A percentile compares a stretch with the other conserved stretches of the same genome.
Conservation (phyloP, 2,888 invertebrate genomes). For the Melieria omissa region DNA sequence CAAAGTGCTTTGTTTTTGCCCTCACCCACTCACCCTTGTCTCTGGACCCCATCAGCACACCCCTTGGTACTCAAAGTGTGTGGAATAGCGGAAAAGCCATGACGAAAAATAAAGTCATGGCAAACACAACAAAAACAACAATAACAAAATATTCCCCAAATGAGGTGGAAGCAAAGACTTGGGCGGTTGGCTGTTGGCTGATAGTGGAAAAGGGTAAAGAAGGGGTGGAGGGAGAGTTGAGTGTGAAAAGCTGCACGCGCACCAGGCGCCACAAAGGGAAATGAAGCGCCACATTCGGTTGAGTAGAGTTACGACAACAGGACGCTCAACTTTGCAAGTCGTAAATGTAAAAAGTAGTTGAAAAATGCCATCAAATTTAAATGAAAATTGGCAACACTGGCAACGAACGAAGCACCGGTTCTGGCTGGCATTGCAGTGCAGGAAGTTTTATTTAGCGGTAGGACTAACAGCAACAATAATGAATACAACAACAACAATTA, state of each 20-base stretch:
- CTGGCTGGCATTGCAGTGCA: neutral
- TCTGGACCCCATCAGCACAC: no score
- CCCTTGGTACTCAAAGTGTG: no score
- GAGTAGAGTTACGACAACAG: neutral
- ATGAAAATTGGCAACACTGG: neutral
- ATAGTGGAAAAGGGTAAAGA: neutral
- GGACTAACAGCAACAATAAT: neutral
- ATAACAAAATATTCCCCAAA: neutral
- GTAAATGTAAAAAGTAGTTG: neutral
- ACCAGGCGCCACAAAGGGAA: neutral
- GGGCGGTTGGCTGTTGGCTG: no score
- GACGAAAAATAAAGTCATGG: neutral
- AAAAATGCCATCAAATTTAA: neutral
- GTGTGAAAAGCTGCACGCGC: neutral
- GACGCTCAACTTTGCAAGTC: neutral
- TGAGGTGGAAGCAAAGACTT: neutral
- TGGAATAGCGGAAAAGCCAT: neutral
- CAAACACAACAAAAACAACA: constrained; percentile 3
- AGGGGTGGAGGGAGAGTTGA: neutral
- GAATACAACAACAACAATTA: constrained; percentile 8
- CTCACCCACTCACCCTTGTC: no score
- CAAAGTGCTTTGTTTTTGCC: neutral
- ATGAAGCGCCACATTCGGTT: no score
- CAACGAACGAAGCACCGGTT: neutral
- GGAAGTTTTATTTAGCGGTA: constrained; percentile 4